These are phyloP conservation scores for Edolisoma coerulescens DNA, from an alignment of 2,113 vertebrate genomes.

Conservation along the genomic window DNA sequence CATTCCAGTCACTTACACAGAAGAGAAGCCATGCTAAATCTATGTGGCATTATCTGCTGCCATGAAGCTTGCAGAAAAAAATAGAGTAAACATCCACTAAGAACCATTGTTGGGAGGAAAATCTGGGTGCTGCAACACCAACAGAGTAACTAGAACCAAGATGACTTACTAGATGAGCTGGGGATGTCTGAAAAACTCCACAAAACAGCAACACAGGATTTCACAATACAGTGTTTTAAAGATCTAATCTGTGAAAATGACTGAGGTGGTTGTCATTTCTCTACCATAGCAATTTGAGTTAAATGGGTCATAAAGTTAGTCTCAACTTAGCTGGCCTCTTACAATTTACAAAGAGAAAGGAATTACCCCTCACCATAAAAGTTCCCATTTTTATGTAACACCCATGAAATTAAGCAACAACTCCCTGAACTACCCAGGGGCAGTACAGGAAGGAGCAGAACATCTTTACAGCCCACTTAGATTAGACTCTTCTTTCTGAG, in stretches of 20 bases:
- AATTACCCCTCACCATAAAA: not conserved
- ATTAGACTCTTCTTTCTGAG: not conserved
- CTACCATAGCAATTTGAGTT: not conserved
- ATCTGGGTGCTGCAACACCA: not conserved
- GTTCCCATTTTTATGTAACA: not conserved
- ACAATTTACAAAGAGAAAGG: not conserved
- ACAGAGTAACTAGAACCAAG: not conserved
- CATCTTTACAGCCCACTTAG: not conserved
- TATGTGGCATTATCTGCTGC: not conserved
- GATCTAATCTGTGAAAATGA: not conserved
- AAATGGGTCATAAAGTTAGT: not conserved
- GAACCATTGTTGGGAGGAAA: not conserved
- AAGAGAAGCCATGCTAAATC: not conserved
- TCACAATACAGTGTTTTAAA: not conserved
- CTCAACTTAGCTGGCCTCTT: not conserved
- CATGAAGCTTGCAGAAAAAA: not conserved
- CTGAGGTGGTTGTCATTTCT: not conserved
- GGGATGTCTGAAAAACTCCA: not conserved
- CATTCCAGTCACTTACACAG: not conserved
- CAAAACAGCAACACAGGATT: not conserved
- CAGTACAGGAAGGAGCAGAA: not conserved
- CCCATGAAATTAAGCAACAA: not conserved
- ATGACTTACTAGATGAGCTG: not conserved
- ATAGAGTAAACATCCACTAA: not conserved
- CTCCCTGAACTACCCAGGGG: not conserved